A percentile compares a stretch with the other conserved stretches of the same genome.
Conservation (phyloP, 1,140 invertebrate species). For the Protaetia brevitarsis region DNA sequence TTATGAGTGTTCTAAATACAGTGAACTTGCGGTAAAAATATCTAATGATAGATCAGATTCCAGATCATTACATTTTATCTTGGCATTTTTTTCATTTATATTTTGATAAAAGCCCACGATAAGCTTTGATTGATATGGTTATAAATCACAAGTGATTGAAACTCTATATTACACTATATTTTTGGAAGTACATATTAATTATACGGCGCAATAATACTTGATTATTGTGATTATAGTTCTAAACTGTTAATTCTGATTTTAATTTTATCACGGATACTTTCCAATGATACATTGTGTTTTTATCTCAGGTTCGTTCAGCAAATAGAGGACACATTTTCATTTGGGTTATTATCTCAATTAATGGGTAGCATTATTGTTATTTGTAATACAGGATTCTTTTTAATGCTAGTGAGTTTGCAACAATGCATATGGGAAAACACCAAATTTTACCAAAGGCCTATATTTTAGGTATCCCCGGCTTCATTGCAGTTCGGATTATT, state of each 20-base stretch:
- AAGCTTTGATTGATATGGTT: too few relatives aligned
- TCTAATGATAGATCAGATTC: too few relatives aligned
- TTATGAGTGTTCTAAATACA: too few relatives aligned
- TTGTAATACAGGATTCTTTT: constrained; percentile 12
- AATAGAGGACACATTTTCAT: constrained; percentile 11
- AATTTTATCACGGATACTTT: background rate
- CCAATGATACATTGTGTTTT: background rate
- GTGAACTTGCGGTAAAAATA: too few relatives aligned
- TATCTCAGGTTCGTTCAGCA: constrained; percentile 13
- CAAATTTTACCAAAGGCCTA: background rate
- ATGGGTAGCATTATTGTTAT: constrained; percentile 12
- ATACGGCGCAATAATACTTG: too few relatives aligned
- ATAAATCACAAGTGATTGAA: too few relatives aligned
- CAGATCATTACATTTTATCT: too few relatives aligned
- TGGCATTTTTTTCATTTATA: too few relatives aligned
- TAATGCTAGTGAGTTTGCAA: background rate
- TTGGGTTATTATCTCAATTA: background rate
- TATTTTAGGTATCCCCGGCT: constrained; percentile 12
- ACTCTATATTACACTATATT: too few relatives aligned
- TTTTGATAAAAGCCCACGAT: too few relatives aligned
- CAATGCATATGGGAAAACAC: background rate
- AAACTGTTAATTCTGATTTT: background rate
- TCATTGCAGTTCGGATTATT: constrained; percentile 8
- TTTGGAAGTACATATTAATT: too few relatives aligned
- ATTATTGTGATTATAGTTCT: too few relatives aligned